phyloP scores from a whole-genome alignment of 2,113 vertebrate genomes.

The Chelonoidis abingdonii region DNA sequence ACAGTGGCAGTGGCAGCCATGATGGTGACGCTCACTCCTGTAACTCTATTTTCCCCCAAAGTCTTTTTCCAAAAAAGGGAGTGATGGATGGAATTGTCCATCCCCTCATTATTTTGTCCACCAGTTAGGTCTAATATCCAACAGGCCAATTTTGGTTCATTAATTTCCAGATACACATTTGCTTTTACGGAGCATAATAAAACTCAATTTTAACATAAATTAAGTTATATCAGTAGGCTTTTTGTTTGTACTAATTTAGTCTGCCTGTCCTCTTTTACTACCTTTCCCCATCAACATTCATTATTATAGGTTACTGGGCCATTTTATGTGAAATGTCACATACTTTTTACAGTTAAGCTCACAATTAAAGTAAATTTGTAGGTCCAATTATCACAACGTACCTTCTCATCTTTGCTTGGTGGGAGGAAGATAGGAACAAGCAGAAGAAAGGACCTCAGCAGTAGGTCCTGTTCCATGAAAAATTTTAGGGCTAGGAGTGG shows the following conservation, averaged over 20 bases:
- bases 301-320: neutral
- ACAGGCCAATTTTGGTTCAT: neutral
- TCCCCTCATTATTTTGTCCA: neutral
- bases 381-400: neutral
- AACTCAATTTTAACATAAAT: neutral
- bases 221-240: neutral
- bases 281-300: neutral
- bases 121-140: neutral
- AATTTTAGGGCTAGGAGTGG: neutral
- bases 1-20: neutral
- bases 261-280: neutral
- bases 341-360: neutral
- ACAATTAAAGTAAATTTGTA: neutral
- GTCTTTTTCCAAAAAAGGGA: neutral
- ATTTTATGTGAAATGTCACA: neutral
- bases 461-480: neutral
- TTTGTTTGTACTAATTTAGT: neutral
- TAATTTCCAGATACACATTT: neutral
- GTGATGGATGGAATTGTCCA: neutral
- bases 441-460: neutral
- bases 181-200: neutral
- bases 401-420: neutral
- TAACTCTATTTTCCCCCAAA: neutral
- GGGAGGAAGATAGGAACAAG: neutral
- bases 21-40: neutral